Conservation (phyloP, 35 echinoderm and acorn worm species). For the Eucidaris tribuloides region DNA sequence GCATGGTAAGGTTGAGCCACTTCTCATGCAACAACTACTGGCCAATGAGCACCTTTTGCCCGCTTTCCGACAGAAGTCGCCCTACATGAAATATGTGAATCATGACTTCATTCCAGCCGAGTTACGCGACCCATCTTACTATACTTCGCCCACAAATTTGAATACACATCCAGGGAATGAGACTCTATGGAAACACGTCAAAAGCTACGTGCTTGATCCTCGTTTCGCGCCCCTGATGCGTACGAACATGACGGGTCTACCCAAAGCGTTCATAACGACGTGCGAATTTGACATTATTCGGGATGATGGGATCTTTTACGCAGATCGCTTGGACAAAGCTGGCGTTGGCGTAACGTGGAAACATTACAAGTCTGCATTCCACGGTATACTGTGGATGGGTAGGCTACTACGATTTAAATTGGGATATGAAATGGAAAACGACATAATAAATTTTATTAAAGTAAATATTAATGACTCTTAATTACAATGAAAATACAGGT, state of each 20-base stretch:
- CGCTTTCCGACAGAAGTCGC: slow-evolving; percentile 4
- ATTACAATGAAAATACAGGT: no score
- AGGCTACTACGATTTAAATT: no score
- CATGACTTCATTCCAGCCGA: slow-evolving; percentile 40
- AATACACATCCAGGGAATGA: not conserved
- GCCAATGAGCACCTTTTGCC: slow-evolving; percentile 9
- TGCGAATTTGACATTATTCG: slow-evolving; percentile 44
- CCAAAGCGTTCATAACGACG: slow-evolving; percentile 58
- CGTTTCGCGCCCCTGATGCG: slow-evolving; percentile 51
- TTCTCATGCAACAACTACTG: not conserved
- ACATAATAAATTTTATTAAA: no score
- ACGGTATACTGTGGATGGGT: slow-evolving; percentile 7
- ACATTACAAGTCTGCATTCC: slow-evolving; percentile 45
- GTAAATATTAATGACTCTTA: no score
- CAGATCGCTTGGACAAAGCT: slow-evolving; percentile 38
- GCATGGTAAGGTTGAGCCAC: not conserved
- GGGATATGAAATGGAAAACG: no score
- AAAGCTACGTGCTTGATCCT: slow-evolving; percentile 6
- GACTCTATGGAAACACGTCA: slow-evolving; percentile 17
- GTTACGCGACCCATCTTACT: not conserved
- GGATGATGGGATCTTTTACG: slow-evolving; percentile 80
- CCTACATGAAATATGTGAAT: not conserved
- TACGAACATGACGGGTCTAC: slow-evolving; percentile 51
- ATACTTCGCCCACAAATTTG: not conserved
- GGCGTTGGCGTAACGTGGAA: slow-evolving; percentile 59